Base-by-base conservation (phyloP, 2,888 invertebrate species). In the Polydrusus cervinus region DNA sequence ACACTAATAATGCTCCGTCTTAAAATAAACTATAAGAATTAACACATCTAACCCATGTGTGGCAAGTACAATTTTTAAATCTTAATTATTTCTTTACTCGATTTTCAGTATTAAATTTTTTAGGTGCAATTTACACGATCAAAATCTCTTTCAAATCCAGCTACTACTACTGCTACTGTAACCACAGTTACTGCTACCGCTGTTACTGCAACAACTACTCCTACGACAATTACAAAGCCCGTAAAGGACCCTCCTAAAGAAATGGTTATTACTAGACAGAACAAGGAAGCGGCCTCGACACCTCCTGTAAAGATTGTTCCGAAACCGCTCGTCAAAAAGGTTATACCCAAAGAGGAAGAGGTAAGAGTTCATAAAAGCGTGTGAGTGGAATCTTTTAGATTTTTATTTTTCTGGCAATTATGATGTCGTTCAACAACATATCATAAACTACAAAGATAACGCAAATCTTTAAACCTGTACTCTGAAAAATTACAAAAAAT, bases 101-200 rank as follows among this genome's bases (percentile, higher is more conserved):
- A 25, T 25, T 43, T n/a, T 3, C 6, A 13, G n/a, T n/a, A 43
- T 16, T 16, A 43, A 6, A 47, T 8, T 25, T 34, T 61, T 45
- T 71, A 83, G 82, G 80, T 82, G 40, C 87, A 88, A 75, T 86
- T 86, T 75, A 88, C 87, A 5, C 80, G 88, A 43, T 87, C 87
- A 1, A 87, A 87, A 79, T 82, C 84, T 0, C 80, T 80, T 68
- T 72, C 78, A 38, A 71, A 66, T 34, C 34, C 34, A 1, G 7
- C 7, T 34, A 34, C 34, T 34, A 34, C 34, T 10, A 8, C 34
- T 10, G 34, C 10, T 8, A 84, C 83, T 76, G 68, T 75, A 76
- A 69, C 75, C 13, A 82, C 83, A 76, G 82, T 3, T 11, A 51
- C 64, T 11, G 14, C 66, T 9, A 84, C 10, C 10, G 7, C 34